phyloP scores from a whole-genome alignment of 2,888 invertebrate genomes.

The Lacanobia wlatinum region DNA sequence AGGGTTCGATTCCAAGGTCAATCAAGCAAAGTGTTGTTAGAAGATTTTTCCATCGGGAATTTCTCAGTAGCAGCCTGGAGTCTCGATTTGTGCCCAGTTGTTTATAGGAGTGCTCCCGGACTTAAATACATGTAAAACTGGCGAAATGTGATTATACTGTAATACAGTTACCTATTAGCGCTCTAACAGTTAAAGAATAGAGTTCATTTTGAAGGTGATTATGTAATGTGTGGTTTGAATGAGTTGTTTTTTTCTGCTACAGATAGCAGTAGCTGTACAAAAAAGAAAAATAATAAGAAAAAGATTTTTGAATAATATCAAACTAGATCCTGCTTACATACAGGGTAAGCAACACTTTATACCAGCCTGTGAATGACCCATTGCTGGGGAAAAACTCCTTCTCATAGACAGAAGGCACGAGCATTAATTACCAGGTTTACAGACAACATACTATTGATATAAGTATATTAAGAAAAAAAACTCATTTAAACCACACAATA shows the following conservation, averaged over 20 bases:
- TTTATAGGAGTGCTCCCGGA: background rate
- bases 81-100: too few species aligned
- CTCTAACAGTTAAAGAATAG: too few species aligned
- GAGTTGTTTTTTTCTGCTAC: conserved; percentile 8
- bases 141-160: too few species aligned
- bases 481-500: conserved; percentile 6
- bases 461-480: background rate
- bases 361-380: background rate
- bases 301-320: conserved; percentile 9
- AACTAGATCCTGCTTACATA: background rate
- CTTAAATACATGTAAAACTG: too few species aligned
- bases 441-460: background rate
- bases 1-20: background rate
- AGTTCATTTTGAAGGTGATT: too few species aligned
- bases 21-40: background rate
- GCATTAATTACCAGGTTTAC: background rate
- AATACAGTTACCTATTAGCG: too few species aligned
- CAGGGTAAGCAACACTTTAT: background rate
- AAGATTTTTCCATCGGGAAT: background rate
- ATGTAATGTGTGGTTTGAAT: conserved; percentile 18
- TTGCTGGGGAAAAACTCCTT: too few species aligned
- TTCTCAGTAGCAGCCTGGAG: background rate
- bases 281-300: conserved; percentile 37
- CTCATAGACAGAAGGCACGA: too few species aligned
- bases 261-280: conserved; percentile 50